Evolutionary conservation across 2,113 vertebrate species (phyloP).

Genomic region (Rhinopithecus roxellana): DNA sequence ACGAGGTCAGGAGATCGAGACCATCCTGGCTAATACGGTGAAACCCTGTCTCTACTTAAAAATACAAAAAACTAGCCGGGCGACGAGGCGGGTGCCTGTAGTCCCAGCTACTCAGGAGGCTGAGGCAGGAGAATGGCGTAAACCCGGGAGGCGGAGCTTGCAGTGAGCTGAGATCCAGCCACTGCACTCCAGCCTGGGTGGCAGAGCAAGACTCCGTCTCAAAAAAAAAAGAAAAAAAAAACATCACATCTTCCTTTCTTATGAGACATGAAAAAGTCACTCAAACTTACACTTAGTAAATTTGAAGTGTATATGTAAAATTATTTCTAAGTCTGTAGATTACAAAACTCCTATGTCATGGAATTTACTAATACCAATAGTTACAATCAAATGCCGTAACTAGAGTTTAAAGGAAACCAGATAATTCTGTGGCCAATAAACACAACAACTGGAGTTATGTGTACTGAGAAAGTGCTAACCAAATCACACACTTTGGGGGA

Average conservation of each 20-base stretch:
- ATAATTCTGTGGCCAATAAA: background rate
- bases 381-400: background rate
- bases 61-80: too few species aligned
- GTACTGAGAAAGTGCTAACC: background rate
- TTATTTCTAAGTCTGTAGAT: slow-evolving; percentile 6
- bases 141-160: too few species aligned
- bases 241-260: background rate
- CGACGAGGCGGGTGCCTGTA: too few species aligned
- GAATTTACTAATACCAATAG: background rate
- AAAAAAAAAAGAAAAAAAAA: background rate
- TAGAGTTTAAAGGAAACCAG: slow-evolving; percentile 24
- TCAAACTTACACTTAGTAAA: background rate
- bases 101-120: too few species aligned
- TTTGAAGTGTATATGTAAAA: slow-evolving; percentile 24
- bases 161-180: too few species aligned
- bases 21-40: too few species aligned
- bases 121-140: too few species aligned
- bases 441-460: background rate
- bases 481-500: background rate
- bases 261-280: slow-evolving; percentile 28
- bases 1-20: too few species aligned
- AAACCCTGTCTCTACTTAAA: too few species aligned
- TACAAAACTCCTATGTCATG: slow-evolving; percentile 9
- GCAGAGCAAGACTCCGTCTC: too few species aligned
- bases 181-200: too few species aligned